A percentile compares a stretch with the other conserved stretches of the same genome.
These are phyloP conservation scores for Ceryle rudis DNA, from an alignment of 2,797 vertebrate species.

Conservation along the genomic window DNA sequence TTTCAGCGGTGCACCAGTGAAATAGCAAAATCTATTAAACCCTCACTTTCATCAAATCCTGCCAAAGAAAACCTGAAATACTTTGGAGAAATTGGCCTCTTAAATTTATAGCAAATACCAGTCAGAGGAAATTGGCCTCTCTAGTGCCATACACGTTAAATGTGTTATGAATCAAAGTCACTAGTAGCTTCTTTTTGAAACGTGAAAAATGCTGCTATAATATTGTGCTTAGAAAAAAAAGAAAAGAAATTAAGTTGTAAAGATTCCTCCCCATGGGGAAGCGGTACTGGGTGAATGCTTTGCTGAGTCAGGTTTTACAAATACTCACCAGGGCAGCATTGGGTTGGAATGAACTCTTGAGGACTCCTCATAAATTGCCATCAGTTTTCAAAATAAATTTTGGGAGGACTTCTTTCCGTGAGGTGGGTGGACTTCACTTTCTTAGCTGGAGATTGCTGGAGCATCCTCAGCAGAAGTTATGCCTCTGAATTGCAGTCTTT, in stretches of 20 bases:
- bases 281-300: not conserved
- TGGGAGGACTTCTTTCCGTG: not conserved
- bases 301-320: not conserved
- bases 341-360: not conserved
- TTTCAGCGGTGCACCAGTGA: not conserved
- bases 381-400: not conserved
- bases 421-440: not conserved
- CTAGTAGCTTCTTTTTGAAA: conserved; percentile 3
- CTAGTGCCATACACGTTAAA: not conserved
- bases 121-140: conserved; percentile 17
- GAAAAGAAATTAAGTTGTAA: not conserved
- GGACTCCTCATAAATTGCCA: not conserved
- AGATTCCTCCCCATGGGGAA: not conserved
- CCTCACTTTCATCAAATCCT: not conserved
- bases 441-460: not conserved
- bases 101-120: conserved; percentile 35
- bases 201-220: not conserved
- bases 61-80: conserved; percentile 1
- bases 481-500: not conserved
- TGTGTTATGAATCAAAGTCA: conserved; percentile 16
- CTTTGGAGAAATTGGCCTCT: conserved; percentile 2
- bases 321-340: not conserved
- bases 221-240: not conserved
- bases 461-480: not conserved
- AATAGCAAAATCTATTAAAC: conserved; percentile 27